Evolutionary conservation across 2,113 vertebrate genomes (phyloP).

Genomic region (Dissostichus mawsoni): DNA sequence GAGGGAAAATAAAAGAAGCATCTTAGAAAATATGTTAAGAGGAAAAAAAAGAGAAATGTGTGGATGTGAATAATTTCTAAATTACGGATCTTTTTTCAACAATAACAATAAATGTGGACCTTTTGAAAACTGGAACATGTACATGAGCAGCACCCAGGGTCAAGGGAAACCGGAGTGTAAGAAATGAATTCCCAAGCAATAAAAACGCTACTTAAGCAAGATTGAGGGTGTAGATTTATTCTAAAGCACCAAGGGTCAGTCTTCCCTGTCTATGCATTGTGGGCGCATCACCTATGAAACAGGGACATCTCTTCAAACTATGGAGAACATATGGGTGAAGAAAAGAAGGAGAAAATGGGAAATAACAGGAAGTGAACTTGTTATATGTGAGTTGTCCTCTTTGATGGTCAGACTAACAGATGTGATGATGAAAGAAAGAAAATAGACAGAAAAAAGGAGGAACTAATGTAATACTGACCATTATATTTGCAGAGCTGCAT

Average conservation of each 20-base stretch:
- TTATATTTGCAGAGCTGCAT: background rate
- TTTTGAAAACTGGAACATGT: conserved; percentile 80
- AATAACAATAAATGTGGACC: conserved; percentile 43
- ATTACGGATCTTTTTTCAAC: conserved; percentile 60
- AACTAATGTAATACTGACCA: background rate
- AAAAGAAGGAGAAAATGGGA: background rate
- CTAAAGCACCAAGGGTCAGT: conserved; percentile 83
- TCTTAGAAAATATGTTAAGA: background rate
- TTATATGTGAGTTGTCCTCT: too few relatives aligned
- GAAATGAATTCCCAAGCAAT: conserved; percentile 89
- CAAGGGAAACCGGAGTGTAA: conserved; percentile 86
- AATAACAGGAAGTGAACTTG: too few relatives aligned
- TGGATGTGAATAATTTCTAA: conserved; percentile 38
- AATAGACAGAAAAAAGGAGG: too few relatives aligned
- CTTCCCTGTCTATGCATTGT: conserved; percentile 80
- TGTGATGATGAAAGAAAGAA: too few relatives aligned
- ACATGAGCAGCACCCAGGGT: conserved; percentile 88
- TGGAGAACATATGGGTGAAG: background rate
- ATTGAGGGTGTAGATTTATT: conserved; percentile 92
- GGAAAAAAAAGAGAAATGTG: conserved; percentile 7
- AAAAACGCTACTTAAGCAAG: conserved; percentile 92
- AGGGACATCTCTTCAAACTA: conserved; percentile 78
- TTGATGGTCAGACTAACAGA: too few relatives aligned
- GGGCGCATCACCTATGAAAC: conserved; percentile 82
- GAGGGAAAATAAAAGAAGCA: conserved; percentile 13